phyloP scores from a whole-genome alignment of 2,113 vertebrate species.

The Hippolais icterina region DNA sequence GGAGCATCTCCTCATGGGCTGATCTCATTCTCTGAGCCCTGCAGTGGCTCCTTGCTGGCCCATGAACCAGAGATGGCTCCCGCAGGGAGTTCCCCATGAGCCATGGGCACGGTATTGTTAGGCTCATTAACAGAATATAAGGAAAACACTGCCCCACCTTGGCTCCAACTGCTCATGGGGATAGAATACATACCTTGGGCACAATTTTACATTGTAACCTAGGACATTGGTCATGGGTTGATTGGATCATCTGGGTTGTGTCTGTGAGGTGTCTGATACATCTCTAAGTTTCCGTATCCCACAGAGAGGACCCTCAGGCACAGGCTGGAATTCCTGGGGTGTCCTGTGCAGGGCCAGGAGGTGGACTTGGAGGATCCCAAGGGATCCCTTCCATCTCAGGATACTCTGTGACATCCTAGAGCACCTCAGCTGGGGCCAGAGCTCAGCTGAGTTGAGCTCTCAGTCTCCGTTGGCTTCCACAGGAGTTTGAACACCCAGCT shows the following conservation, averaged over 20 bases:
- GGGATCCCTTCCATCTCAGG: background rate
- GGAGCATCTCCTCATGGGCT: too few relatives aligned
- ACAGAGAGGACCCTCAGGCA: background rate
- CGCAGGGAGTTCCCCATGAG: too few relatives aligned
- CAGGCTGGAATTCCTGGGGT: background rate
- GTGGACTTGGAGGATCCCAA: background rate
- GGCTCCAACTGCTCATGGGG: too few relatives aligned
- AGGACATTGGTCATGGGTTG: background rate
- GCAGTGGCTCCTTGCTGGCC: too few relatives aligned
- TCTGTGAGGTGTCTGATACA: background rate
- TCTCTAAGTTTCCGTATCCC: background rate
- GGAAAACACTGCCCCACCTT: too few relatives aligned
- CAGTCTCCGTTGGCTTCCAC: rapidly evolving
- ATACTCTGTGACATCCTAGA: background rate
- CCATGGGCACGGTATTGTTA: too few relatives aligned
- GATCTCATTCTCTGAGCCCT: too few relatives aligned
- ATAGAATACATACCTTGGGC: too few relatives aligned
- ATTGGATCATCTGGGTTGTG: background rate
- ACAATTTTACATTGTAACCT: too few relatives aligned
- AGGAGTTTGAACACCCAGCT: background rate
- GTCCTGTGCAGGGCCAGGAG: background rate
- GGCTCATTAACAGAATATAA: too few relatives aligned
- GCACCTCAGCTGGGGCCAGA: background rate
- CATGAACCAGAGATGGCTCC: too few relatives aligned
- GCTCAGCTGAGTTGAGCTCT: background rate